These are phyloP conservation scores for Sarcophaga subvicina DNA, from an alignment of 2,888 invertebrate genomes.

Conservation along the genomic window DNA sequence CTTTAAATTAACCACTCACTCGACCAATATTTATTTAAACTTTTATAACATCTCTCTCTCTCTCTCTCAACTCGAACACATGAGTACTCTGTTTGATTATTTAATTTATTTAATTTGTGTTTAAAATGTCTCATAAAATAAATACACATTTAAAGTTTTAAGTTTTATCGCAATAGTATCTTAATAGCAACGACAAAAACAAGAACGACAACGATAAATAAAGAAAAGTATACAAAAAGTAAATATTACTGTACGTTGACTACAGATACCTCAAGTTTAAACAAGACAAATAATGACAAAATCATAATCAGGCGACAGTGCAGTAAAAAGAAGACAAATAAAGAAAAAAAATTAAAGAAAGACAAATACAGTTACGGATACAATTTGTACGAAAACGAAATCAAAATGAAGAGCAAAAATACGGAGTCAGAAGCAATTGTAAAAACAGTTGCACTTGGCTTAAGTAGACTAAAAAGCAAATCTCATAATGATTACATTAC, in stretches of 20 bases:
- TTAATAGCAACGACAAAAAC: background rate
- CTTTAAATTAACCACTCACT: conserved; percentile 4
- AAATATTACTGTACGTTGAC: conserved; percentile 27
- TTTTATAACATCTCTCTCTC: background rate
- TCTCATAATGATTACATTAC: conserved; percentile 11
- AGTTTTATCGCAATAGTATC: background rate
- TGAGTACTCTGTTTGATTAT: background rate
- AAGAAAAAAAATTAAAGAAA: no score
- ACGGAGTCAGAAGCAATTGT: background rate
- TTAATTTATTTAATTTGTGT: conserved; percentile 15
- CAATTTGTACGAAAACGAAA: background rate
- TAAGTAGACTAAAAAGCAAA: conserved; percentile 16
- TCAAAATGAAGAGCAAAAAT: background rate
- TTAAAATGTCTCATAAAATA: conserved; percentile 25
- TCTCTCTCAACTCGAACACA: background rate
- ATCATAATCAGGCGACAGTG: background rate
- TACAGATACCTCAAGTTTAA: conserved; percentile 26
- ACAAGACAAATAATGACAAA: conserved; percentile 31
- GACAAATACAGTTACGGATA: background rate
- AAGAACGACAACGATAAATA: background rate
- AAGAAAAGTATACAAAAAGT: conserved; percentile 9
- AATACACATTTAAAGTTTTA: background rate
- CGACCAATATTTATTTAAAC: conserved; percentile 2
- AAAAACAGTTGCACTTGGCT: background rate
- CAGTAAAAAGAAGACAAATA: no score